These are phyloP conservation scores for Eleutherodactylus coqui DNA, from an alignment of 2,797 vertebrate species.

Conservation along the genomic window DNA sequence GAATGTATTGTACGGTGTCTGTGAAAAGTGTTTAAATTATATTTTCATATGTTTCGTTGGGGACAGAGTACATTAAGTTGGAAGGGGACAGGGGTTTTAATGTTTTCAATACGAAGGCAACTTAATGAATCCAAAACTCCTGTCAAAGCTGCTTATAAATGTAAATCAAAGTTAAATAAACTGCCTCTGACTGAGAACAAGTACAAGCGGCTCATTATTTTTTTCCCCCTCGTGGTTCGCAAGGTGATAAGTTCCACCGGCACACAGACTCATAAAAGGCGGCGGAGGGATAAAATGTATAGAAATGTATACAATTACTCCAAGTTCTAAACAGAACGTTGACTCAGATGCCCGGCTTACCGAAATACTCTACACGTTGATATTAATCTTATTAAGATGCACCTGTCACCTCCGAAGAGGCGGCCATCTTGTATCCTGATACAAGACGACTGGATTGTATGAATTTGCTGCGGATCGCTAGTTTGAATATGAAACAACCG, in stretches of 20 bases:
- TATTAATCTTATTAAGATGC: constrained; percentile 28
- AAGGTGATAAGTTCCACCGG: constrained; percentile 3
- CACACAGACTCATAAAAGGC: background rate
- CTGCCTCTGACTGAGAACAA: constrained; percentile 79
- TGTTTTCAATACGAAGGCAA: constrained; percentile 84
- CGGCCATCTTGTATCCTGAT: background rate
- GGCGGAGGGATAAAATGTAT: background rate
- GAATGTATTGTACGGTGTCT: constrained; percentile 95
- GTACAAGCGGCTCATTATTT: constrained; percentile 62
- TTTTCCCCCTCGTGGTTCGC: background rate
- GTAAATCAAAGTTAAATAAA: constrained; percentile 91
- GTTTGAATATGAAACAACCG: background rate
- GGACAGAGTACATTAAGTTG: constrained; percentile 88
- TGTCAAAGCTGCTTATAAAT: constrained; percentile 92
- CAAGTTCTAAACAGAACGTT: constrained; percentile 1
- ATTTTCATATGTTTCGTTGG: constrained; percentile 96
- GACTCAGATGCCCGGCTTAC: constrained; percentile 3
- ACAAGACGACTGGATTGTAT: background rate
- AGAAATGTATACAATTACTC: constrained; percentile 21
- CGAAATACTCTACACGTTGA: background rate
- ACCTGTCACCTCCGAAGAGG: background rate
- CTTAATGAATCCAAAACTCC: constrained; percentile 83
- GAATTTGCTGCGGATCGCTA: background rate
- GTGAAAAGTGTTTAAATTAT: constrained; percentile 98
- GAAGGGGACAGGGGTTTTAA: constrained; percentile 81